phyloP scores from a whole-genome alignment of 2,888 invertebrate genomes.

The Tipula lateralis region DNA sequence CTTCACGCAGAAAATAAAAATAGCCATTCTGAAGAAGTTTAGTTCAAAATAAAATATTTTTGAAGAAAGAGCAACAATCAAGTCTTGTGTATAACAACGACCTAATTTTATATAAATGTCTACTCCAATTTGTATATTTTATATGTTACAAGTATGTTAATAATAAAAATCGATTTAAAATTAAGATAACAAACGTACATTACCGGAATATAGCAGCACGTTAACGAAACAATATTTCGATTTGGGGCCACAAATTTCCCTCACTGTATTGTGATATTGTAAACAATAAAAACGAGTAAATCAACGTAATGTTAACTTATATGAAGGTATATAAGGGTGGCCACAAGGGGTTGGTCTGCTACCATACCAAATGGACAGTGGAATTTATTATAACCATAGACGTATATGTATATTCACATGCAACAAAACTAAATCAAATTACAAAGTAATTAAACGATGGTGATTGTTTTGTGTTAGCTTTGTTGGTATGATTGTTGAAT shows the following conservation, averaged over 20 bases:
- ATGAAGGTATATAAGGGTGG: neutral
- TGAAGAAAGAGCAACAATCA: no score
- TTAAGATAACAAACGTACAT: neutral
- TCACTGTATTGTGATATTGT: neutral
- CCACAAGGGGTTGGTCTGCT: neutral
- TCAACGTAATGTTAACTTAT: neutral
- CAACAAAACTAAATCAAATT: neutral
- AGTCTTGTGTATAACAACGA: no score
- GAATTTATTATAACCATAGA: neutral
- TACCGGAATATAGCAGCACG: neutral
- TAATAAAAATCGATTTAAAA: no score
- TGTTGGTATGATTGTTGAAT: neutral
- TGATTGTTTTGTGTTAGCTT: neutral
- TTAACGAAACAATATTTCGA: neutral
- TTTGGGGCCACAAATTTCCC: neutral
- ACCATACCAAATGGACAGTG: neutral
- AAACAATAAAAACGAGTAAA: neutral
- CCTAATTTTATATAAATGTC: no score
- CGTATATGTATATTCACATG: neutral
- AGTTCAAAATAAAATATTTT: no score
- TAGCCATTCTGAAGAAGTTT: no score
- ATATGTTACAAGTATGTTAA: no score
- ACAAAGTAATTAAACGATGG: constrained; percentile 11
- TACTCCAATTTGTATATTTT: no score
- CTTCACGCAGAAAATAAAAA: no score